Evolutionary conservation across 2,113 vertebrate species (phyloP), one percentile per base, ranked within the genome.

Genomic region (Leucopsar rothschildi): DNA sequence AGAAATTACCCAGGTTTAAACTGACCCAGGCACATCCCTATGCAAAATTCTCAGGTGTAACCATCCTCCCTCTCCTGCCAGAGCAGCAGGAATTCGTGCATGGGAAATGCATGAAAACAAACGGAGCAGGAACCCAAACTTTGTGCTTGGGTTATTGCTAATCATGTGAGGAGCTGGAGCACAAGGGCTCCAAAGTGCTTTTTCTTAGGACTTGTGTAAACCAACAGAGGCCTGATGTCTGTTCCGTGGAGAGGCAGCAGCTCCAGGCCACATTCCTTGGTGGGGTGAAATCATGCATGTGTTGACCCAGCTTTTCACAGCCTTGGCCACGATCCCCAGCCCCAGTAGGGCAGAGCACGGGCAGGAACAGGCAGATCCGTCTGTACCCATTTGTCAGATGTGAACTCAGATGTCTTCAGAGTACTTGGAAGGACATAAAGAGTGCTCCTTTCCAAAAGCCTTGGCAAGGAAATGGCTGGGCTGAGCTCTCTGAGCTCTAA

Each of bases 371-470:
- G 31, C 56, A 84, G 44, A 82, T 92, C 64, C 27, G 17, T 27
- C 44, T 52, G n/a, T 19, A 64, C 29, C 69, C 45, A 39, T 68
- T 39, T 66, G 69, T 76, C 76, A 92, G 53, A 93, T n/a, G 50
- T 49, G 92, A 90, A 60, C 73, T 85, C 71, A 69, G 86, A 91
- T 29, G 23, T 57, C 72, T 76, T 69, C 40, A 42, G 78, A 61
- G 57, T 12, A 35, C 66, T 89, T 87, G 78, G 78, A 72, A 92
- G 65, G 63, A 88, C 2, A 5, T 17, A 6, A 44, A 24, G 2
- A 20, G 42, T n/a, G n/a, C 35, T 95, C 61, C 70, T 45, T 92
- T 92, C 73, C 87, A 91, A 89, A 92, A 65, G 12, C 63, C 29
- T 2, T 33, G 61, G 68, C 63, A 87, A 85, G 82, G 75, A 87